Percentiles rank a stretch among this genome's conserved stretches.
These are phyloP conservation scores for Corydoras sp. DNA, from an alignment of 2,113 vertebrate species.

Conservation along the genomic window DNA sequence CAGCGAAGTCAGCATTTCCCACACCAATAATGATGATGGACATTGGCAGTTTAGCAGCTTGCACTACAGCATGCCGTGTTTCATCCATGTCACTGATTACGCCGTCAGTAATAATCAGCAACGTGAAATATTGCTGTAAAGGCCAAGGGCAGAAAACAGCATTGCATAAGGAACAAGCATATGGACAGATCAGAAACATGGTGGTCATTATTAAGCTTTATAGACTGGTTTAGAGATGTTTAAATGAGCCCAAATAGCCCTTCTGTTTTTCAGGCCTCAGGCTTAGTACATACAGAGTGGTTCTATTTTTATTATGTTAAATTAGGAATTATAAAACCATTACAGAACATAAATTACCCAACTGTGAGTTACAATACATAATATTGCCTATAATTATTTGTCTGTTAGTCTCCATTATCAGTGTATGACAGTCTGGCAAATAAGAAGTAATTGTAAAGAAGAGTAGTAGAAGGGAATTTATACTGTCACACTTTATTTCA, in stretches of 20 bases:
- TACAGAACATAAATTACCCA: too few species aligned
- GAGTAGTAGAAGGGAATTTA: neutral
- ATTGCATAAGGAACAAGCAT: neutral
- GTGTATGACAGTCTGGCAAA: neutral
- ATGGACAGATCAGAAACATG: too few species aligned
- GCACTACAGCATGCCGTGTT: slow-evolving; percentile 85
- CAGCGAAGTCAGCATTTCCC: slow-evolving; percentile 90
- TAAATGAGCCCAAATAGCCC: too few species aligned
- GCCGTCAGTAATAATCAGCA: slow-evolving; percentile 94
- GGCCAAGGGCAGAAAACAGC: neutral
- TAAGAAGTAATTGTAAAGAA: neutral
- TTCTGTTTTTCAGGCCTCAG: too few species aligned
- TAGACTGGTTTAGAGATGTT: too few species aligned
- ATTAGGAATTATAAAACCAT: neutral
- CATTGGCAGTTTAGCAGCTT: slow-evolving; percentile 95
- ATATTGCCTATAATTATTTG: slow-evolving; percentile 4
- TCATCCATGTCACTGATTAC: slow-evolving; percentile 99
- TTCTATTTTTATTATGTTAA: neutral
- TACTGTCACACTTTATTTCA: neutral
- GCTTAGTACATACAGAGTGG: too few species aligned
- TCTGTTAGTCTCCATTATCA: neutral
- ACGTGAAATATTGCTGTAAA: slow-evolving; percentile 93
- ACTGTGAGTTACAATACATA: slow-evolving; percentile 9
- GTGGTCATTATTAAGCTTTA: too few species aligned
- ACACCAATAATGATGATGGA: slow-evolving; percentile 97